Evolutionary conservation across 2,797 vertebrate species (phyloP), one percentile per base, ranked within the genome.

Genomic region (Gymnoscopelus microlampas): DNA sequence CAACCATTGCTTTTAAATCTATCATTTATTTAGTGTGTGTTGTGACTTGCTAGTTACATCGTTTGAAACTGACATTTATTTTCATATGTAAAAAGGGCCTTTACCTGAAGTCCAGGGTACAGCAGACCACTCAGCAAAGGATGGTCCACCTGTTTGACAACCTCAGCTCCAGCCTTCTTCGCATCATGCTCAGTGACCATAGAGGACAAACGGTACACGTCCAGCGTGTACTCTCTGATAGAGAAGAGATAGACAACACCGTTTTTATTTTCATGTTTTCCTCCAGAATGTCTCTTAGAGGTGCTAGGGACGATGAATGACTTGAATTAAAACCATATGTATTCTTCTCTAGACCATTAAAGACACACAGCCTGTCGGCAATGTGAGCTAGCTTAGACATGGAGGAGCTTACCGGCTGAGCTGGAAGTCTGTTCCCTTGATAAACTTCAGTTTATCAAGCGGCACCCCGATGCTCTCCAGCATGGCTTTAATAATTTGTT

Each of bases 71-170:
- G 32, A 39, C 39, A 39, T 39, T 7, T 39, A 6, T 39, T 39
- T 2, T 47, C n/a, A 61, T 61, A 19, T 19, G 1, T 47, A 6
- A 2, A 19, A 13, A 8, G 48, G n/a, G 35, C 54, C 51, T 3
- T 66, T 83, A 98, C 98, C 97, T 99, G 98, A 35, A 99, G 89
- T 77, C 96, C 97, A 0, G 98, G 98, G 87, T 99, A 99, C 13
- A 99, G 95, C 64, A 99, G 94, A 4, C 98, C 98, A 5, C 98
- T 99, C 73, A 99, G 92, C 81, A 99, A 82, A 0, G 98, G 97
- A 69, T 99, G 96, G 59, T 99, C 98, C 89, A 99, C 97, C 82
- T 99, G 98, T 88, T 99, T 99, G 29, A 99, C 98, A 3, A 99
- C 98, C 88, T 99, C 98, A 0, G 98, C 98, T 26, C 98, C 98